These are phyloP conservation scores for Drosophila pseudotalamancana DNA, from an alignment of 2,888 invertebrate species.

Conservation along the genomic window DNA sequence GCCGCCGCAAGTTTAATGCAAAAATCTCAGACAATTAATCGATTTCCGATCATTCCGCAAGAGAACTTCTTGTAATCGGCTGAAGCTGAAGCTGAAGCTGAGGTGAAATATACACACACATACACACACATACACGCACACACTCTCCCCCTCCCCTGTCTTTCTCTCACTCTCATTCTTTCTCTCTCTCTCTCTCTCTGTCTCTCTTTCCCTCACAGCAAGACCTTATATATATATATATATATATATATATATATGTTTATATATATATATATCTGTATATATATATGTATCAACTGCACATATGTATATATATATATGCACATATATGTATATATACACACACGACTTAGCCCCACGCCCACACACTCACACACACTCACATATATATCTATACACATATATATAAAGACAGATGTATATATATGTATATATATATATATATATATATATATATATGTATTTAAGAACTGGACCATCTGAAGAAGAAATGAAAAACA, in stretches of 20 bases:
- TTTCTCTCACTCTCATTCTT: too few relatives aligned
- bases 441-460: neutral
- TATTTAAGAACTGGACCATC: conserved; percentile 2
- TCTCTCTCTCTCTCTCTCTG: neutral
- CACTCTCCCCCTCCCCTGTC: neutral
- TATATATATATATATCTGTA: neutral
- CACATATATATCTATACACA: neutral
- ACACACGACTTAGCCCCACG: too few relatives aligned
- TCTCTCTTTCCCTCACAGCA: neutral
- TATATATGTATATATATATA: neutral
- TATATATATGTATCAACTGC: neutral
- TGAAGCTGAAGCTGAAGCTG: neutral
- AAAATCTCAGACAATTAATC: conserved; percentile 27
- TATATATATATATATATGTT: neutral
- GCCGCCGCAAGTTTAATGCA: conserved; percentile 18
- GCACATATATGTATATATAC: neutral
- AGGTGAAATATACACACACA: neutral
- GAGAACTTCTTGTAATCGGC: conserved; percentile 19
- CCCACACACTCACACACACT: too few relatives aligned
- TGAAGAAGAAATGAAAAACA: neutral
- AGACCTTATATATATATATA: conserved; percentile 1
- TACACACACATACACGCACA: neutral
- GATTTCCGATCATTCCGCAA: conserved; percentile 22
- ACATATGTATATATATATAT: neutral
- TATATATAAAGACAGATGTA: neutral